A percentile compares a stretch with the other conserved stretches of the same genome.
These are phyloP conservation scores for Mobula birostris DNA, from an alignment of 2,113 vertebrate species.

Conservation along the genomic window DNA sequence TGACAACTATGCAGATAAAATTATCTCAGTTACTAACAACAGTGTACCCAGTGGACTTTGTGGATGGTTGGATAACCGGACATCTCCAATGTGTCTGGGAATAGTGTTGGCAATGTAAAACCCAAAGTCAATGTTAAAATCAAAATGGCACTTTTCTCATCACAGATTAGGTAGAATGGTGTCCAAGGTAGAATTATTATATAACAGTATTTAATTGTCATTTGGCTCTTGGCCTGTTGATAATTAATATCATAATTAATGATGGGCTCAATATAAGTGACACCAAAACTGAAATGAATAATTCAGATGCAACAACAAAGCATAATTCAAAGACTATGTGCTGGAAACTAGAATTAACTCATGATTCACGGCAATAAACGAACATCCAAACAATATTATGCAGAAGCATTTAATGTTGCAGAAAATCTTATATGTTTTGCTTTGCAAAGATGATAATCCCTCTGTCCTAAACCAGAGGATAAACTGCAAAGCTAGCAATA, in stretches of 20 bases:
- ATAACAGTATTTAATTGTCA: background rate
- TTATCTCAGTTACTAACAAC: no score
- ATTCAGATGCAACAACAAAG: no score
- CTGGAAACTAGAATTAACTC: background rate
- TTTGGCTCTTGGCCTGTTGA: background rate
- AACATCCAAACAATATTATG: background rate
- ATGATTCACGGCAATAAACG: background rate
- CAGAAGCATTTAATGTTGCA: constrained; percentile 9
- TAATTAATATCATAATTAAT: background rate
- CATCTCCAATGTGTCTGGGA: no score
- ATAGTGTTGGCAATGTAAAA: background rate
- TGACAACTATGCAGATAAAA: no score
- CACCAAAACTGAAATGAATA: background rate
- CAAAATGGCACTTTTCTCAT: background rate
- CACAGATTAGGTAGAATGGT: background rate
- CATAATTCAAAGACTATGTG: no score
- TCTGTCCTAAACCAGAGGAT: constrained; percentile 55
- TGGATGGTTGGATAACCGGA: no score
- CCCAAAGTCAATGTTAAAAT: background rate
- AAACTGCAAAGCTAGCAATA: constrained; percentile 56
- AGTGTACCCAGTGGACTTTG: no score
- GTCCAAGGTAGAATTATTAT: background rate
- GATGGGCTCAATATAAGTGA: background rate
- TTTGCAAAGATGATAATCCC: background rate
- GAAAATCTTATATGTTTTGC: background rate